phyloP scores from a whole-genome alignment of 2,113 vertebrate genomes.

The Pimephales promelas region DNA sequence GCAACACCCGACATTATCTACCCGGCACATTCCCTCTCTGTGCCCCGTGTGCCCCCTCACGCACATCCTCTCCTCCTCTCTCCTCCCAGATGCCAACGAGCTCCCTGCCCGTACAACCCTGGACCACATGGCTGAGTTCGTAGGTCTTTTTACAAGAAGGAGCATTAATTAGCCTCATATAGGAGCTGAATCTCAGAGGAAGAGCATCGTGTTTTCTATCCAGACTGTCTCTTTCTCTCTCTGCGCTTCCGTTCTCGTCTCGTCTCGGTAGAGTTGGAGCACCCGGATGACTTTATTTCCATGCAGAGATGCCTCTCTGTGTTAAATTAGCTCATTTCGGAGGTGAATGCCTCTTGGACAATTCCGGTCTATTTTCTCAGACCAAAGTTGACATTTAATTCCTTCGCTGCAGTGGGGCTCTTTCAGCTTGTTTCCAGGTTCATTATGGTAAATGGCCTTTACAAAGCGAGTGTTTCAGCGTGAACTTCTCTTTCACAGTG shows the following conservation, averaged over 20 bases:
- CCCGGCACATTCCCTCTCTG: background rate
- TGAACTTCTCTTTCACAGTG: conserved; percentile 44
- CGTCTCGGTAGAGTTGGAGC: conserved; percentile 18
- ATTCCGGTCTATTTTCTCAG: conserved; percentile 66
- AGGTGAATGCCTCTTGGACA: conserved; percentile 64
- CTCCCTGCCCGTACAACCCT: conserved; percentile 27
- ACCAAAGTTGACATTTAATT: conserved; percentile 72
- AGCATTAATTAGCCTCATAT: conserved; percentile 68
- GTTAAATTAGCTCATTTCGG: conserved; percentile 64
- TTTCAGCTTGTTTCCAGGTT: conserved; percentile 57
- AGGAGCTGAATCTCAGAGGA: conserved; percentile 21
- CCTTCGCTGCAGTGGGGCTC: conserved; percentile 53
- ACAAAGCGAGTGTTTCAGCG: conserved; percentile 33
- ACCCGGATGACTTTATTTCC: conserved; percentile 62
- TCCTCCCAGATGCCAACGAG: background rate
- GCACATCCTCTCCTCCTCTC: conserved; percentile 12
- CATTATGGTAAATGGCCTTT: conserved; percentile 63
- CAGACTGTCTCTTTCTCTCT: background rate
- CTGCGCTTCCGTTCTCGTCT: background rate
- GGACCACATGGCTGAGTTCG: conserved; percentile 57
- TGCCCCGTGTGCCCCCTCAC: background rate
- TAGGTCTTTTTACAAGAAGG: conserved; percentile 69
- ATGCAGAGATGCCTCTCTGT: conserved; percentile 58
- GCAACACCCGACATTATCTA: conserved; percentile 20
- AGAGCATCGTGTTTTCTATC: conserved; percentile 48